Conservation (phyloP, 2,113 vertebrate genomes). For the Apteryx mantelli region DNA sequence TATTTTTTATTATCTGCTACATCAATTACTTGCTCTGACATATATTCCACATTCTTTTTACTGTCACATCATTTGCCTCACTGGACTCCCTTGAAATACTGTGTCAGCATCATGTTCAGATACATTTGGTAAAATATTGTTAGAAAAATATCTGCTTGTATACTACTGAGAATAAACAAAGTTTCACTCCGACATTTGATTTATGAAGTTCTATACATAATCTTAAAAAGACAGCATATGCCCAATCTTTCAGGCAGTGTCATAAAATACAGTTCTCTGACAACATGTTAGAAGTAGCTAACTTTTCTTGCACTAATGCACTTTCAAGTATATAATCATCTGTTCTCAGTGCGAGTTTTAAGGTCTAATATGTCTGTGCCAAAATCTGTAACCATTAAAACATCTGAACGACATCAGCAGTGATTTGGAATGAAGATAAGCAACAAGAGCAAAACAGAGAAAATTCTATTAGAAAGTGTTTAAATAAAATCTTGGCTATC, state of each 20-base stretch:
- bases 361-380: background rate
- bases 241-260: background rate
- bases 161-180: slow-evolving; percentile 7
- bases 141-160: background rate
- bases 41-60: slow-evolving; percentile 17
- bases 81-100: background rate
- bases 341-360: background rate
- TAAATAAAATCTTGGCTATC: background rate
- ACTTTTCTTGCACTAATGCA: background rate
- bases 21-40: slow-evolving; percentile 30
- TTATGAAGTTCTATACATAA: slow-evolving; percentile 19
- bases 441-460: background rate
- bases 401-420: background rate
- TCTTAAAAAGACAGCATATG: background rate
- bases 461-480: background rate
- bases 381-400: background rate
- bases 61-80: slow-evolving; percentile 13
- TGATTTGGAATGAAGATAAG: background rate
- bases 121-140: background rate
- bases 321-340: background rate
- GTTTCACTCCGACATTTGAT: background rate
- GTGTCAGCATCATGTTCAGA: background rate
- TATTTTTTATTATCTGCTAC: slow-evolving; percentile 44
- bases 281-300: background rate
- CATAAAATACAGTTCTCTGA: background rate